A percentile compares a stretch with the other conserved stretches of the same genome.
phyloP scores from a whole-genome alignment of 2,797 vertebrate species.

The Spinus pinus region DNA sequence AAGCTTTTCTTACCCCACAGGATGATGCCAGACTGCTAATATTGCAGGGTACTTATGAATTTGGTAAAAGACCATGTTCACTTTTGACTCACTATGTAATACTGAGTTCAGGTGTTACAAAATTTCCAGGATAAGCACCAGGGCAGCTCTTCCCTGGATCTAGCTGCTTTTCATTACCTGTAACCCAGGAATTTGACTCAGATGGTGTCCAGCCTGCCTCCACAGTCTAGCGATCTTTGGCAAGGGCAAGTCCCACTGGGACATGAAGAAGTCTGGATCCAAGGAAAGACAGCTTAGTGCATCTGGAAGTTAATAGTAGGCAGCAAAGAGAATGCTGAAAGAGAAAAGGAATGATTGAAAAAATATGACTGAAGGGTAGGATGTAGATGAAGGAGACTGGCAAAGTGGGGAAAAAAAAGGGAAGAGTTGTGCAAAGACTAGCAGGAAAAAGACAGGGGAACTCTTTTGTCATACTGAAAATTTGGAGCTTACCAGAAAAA shows the following conservation, averaged over 20 bases:
- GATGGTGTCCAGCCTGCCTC: background rate
- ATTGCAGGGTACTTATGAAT: background rate
- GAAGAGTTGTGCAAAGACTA: background rate
- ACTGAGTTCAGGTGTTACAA: background rate
- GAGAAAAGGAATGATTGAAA: background rate
- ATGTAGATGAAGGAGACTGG: background rate
- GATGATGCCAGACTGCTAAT: background rate
- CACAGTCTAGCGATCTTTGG: background rate
- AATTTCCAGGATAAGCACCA: background rate
- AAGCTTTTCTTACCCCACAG: background rate
- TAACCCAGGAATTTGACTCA: background rate
- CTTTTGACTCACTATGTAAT: background rate
- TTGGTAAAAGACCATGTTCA: background rate
- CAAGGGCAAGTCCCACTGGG: background rate
- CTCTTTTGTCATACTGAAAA: background rate
- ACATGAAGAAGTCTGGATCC: background rate
- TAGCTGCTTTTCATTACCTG: background rate
- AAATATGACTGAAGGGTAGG: background rate
- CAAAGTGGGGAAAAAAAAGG: background rate
- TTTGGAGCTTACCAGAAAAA: background rate
- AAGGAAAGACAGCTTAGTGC: background rate
- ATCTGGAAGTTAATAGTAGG: background rate
- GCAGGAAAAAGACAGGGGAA: background rate
- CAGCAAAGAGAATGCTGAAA: background rate
- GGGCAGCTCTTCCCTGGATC: background rate